Conservation (phyloP, 2,888 invertebrate genomes). For the Leptinotarsa juncta region DNA sequence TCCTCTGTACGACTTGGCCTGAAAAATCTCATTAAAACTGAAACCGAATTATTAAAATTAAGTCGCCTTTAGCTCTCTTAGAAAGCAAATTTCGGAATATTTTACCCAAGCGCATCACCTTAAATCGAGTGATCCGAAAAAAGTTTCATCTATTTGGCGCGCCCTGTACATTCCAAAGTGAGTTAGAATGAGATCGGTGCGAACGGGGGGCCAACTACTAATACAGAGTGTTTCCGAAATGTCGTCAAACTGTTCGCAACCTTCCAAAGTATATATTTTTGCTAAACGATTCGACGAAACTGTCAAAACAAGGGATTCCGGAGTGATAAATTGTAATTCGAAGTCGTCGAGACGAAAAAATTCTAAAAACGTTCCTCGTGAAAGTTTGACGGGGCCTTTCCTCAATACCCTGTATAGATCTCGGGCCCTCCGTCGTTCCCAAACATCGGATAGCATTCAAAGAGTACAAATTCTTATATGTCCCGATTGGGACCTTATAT, state of each 20-base stretch:
- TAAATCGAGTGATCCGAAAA: conserved; percentile 4
- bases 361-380: neutral
- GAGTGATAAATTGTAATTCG: neutral
- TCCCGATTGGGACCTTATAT: conserved; percentile 54
- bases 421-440: conserved; percentile 54
- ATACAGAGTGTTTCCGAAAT: conserved; percentile 37
- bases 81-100: conserved; percentile 13
- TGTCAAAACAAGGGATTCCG: neutral
- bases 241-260: conserved; percentile 15
- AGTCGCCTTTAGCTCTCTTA: conserved; percentile 18
- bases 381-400: conserved; percentile 23
- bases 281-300: neutral
- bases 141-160: conserved; percentile 34
- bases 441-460: conserved; percentile 66
- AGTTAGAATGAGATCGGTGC: conserved; percentile 56
- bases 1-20: conserved; percentile 3
- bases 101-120: neutral
- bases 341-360: neutral
- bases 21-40: conserved; percentile 16
- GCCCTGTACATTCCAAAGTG: conserved; percentile 56
- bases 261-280: conserved; percentile 17
- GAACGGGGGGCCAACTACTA: conserved; percentile 53
- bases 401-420: conserved; percentile 49
- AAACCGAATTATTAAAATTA: conserved; percentile 27
- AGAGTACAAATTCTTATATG: conserved; percentile 80